Evolutionary conservation across 2,797 vertebrate genomes (phyloP).

Genomic region (Phalanger gymnotis): DNA sequence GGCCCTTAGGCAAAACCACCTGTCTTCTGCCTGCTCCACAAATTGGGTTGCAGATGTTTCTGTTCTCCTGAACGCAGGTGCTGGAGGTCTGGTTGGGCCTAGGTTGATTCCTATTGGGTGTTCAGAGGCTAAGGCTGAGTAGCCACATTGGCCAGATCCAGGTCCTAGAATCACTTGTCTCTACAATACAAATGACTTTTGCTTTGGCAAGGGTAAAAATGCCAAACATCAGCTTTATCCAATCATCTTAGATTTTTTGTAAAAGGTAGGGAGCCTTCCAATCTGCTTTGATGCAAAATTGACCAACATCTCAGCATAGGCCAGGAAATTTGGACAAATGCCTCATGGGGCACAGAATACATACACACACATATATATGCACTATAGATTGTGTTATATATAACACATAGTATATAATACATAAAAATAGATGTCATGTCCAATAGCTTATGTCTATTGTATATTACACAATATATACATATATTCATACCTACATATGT

Average conservation of each 20-base stretch:
- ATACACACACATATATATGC: too few relatives aligned
- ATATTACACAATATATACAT: too few relatives aligned
- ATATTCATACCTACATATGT: too few relatives aligned
- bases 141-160: not conserved
- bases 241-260: slow-evolving; percentile 13
- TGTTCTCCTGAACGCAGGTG: slow-evolving; percentile 2
- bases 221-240: not conserved
- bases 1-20: not conserved
- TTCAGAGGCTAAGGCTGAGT: not conserved
- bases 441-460: too few relatives aligned
- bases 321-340: not conserved
- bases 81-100: not conserved
- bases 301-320: slow-evolving; percentile 26
- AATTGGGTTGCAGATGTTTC: slow-evolving; percentile 14
- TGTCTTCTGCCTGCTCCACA: slow-evolving; percentile 23
- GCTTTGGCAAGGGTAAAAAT: slow-evolving; percentile 42
- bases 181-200: not conserved
- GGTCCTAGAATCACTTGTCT: not conserved
- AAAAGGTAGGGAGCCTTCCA: not conserved
- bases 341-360: too few relatives aligned
- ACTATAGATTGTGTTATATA: too few relatives aligned
- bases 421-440: too few relatives aligned
- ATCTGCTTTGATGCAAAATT: slow-evolving; percentile 31
- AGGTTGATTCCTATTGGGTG: not conserved
- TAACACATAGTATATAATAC: too few relatives aligned